Evolutionary conservation across 2,888 invertebrate genomes (phyloP), one percentile per base, ranked within the genome.

Genomic region (Polydesmus complanatus): DNA sequence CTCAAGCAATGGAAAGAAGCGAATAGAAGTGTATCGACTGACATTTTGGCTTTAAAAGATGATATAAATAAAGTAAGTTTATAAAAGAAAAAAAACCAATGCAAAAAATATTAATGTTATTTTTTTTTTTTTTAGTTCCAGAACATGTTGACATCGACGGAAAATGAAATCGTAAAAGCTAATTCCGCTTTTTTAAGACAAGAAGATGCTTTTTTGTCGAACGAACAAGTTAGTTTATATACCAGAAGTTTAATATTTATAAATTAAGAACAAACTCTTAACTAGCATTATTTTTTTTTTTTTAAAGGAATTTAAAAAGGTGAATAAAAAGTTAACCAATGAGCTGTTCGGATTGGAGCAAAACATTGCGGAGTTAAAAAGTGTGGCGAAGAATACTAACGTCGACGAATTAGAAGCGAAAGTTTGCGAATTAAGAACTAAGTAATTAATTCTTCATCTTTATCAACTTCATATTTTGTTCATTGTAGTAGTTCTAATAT

Each of bases 11-110:
- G 37, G 56, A 56, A 49, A 25, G 56, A 56, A 23, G 27, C 48
- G 2, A 37, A 19, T 22, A 47, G 56, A 2, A 23, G 23, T 37
- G 25, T 48, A n/a, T 37, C 23, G 23, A 25, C 25, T 14, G 5
- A 47, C 22, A 23, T 37, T 22, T 48, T 47, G 47, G 48, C 47
- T 23, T 47, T 23, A 18, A 56, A 25, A 3, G 49, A 47, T 27
- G 48, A 56, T 48, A 48, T 23, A 48, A 47, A 56, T n/a, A 21
- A 56, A 2, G 56, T 56, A 8, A 56, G 47, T 54, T 47, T 52
- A 53, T 47, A 52, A 54, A 54, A 54, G 52, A 8, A 48, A 53
- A 60, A 48, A 47, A n/a, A 52, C 59, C 21, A 54, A 60, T 27
- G 60, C 47, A 54, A 60, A 53, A 53, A 23, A 8, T 37, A 8